phyloP scores from a whole-genome alignment of 2,888 invertebrate genomes.

The Physocephala rufipes region DNA sequence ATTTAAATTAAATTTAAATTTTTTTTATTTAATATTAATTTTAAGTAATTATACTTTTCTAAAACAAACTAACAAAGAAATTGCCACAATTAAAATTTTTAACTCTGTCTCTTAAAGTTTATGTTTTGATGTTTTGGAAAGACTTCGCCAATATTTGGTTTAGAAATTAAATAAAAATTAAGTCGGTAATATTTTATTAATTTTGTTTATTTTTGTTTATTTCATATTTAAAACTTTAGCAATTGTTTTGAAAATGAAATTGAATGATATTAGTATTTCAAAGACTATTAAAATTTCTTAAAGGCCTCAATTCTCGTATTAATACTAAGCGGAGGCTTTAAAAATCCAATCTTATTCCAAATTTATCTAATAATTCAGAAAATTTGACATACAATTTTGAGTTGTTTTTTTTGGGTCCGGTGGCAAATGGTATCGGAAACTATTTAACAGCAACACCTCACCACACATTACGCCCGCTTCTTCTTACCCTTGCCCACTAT shows the following conservation, averaged over 20 bases:
- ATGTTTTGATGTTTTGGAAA: neutral
- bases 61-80: neutral
- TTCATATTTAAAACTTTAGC: neutral
- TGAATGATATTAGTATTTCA: neutral
- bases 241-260: neutral
- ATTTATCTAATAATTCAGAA: too few species aligned
- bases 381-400: too few species aligned
- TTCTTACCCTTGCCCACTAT: neutral
- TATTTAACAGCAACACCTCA: too few species aligned
- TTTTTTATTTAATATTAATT: neutral
- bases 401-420: too few species aligned
- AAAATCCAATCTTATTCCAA: too few species aligned
- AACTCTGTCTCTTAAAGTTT: neutral
- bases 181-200: neutral
- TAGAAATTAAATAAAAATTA: neutral
- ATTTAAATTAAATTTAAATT: too few species aligned
- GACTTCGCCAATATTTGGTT: neutral
- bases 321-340: too few species aligned
- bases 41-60: neutral
- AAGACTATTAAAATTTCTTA: neutral
- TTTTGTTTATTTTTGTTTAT: too few species aligned
- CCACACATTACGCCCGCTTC: neutral
- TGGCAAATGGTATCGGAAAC: too few species aligned
- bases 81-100: too few species aligned
- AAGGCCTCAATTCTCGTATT: too few species aligned